A percentile compares a stretch with the other conserved stretches of the same genome.
These are phyloP conservation scores for Oryzaephilus surinamensis DNA, from an alignment of 1,140 invertebrate species.

Conservation along the genomic window DNA sequence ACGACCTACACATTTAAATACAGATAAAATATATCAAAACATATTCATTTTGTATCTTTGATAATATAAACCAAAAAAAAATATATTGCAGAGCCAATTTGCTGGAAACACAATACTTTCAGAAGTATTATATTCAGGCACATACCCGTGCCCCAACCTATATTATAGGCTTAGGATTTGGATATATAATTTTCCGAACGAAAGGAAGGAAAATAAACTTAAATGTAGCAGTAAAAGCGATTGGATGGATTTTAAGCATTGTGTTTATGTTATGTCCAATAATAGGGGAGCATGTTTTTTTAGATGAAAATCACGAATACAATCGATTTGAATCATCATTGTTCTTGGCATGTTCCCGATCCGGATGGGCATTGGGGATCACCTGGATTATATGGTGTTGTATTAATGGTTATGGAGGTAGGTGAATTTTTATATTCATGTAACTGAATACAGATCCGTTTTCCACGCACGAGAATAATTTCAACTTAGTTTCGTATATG, in stretches of 20 bases:
- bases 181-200: slow-evolving; percentile 8
- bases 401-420: slow-evolving; percentile 15
- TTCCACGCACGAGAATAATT: too few species aligned
- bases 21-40: background rate
- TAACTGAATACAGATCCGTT: background rate
- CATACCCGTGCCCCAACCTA: slow-evolving; percentile 13
- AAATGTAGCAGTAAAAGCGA: slow-evolving; percentile 1
- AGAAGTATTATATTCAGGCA: slow-evolving; percentile 12
- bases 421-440: background rate
- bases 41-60: slow-evolving; percentile 2
- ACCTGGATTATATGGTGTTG: slow-evolving; percentile 18
- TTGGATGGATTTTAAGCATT: slow-evolving; percentile 9
- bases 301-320: slow-evolving; percentile 15
- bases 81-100: slow-evolving; percentile 1
- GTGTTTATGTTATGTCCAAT: slow-evolving; percentile 6
- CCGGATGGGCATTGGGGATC: slow-evolving; percentile 15
- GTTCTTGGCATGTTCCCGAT: slow-evolving; percentile 14
- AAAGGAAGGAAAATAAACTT: slow-evolving; percentile 12
- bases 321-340: slow-evolving; percentile 11
- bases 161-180: slow-evolving; percentile 15
- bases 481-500: too few species aligned
- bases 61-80: background rate
- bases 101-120: slow-evolving; percentile 13
- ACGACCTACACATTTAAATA: background rate
- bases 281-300: slow-evolving; percentile 11